Percentiles rank a stretch among this genome's conserved stretches.
These are phyloP conservation scores for Amitus sp. DNA, from an alignment of 2,888 invertebrate genomes.

Conservation along the genomic window DNA sequence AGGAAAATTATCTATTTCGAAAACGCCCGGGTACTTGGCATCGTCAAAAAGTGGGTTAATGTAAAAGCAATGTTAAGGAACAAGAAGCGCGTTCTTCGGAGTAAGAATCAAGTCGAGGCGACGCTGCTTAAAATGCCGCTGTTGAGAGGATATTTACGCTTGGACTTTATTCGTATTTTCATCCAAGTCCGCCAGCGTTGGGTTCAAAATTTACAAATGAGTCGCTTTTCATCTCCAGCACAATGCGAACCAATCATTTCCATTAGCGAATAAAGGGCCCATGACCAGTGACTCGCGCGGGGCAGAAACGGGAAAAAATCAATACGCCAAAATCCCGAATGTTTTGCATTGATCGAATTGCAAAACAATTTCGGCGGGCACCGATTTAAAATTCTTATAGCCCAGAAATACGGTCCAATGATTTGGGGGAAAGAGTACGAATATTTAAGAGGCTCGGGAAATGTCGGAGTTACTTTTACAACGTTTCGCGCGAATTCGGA, in stretches of 20 bases:
- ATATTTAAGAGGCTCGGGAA: too few species aligned
- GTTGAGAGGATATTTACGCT: conserved; percentile 18
- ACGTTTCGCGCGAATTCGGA: too few species aligned
- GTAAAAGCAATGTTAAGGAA: conserved; percentile 33
- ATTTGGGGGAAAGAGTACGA: too few species aligned
- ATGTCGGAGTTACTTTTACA: too few species aligned
- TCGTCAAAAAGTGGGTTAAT: conserved; percentile 32
- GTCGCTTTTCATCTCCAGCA: background rate
- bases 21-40: conserved; percentile 17
- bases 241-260: background rate
- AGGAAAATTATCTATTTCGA: conserved; percentile 30
- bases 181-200: conserved; percentile 16
- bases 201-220: background rate
- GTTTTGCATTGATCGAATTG: background rate
- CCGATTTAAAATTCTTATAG: background rate
- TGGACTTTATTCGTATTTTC: conserved; percentile 32
- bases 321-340: background rate
- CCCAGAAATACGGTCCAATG: too few species aligned
- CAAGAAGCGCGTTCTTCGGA: conserved; percentile 17
- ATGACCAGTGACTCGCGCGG: too few species aligned
- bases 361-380: background rate
- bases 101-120: conserved; percentile 28
- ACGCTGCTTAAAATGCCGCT: conserved; percentile 19
- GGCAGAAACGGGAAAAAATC: background rate
- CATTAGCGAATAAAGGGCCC: background rate